Evolutionary conservation across 2,113 vertebrate genomes (phyloP).

Genomic region (Carassius auratus): DNA sequence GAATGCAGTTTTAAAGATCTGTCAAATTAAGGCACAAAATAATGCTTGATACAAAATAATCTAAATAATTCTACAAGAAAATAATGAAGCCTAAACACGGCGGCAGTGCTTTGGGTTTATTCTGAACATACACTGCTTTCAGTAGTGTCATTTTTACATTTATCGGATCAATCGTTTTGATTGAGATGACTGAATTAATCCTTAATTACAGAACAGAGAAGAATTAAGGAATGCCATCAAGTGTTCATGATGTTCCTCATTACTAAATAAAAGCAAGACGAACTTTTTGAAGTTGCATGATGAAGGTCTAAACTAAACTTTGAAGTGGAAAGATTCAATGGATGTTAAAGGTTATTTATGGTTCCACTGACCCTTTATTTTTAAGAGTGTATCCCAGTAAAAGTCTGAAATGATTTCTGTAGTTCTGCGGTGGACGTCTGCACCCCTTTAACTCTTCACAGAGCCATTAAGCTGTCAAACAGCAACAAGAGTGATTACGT

Average conservation of each 20-base stretch:
- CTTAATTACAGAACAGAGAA: too few relatives aligned
- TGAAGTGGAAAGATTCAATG: too few relatives aligned
- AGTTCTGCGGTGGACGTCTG: conserved; percentile 4
- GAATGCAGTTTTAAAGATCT: background rate
- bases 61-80: background rate
- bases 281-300: background rate
- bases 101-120: background rate
- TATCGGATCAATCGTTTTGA: background rate
- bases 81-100: background rate
- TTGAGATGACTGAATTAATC: too few relatives aligned
- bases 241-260: background rate
- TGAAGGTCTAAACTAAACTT: background rate
- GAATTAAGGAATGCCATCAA: background rate
- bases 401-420: background rate
- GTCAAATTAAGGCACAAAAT: background rate
- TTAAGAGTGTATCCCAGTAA: too few relatives aligned
- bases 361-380: too few relatives aligned
- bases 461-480: conserved; percentile 64
- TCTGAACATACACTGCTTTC: background rate
- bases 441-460: conserved; percentile 39
- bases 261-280: background rate
- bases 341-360: too few relatives aligned
- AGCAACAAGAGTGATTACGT: conserved; percentile 69
- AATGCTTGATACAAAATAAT: background rate
- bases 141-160: background rate